Evolutionary conservation across 2,888 invertebrate species (phyloP).

Genomic region (Netelia melanura): DNA sequence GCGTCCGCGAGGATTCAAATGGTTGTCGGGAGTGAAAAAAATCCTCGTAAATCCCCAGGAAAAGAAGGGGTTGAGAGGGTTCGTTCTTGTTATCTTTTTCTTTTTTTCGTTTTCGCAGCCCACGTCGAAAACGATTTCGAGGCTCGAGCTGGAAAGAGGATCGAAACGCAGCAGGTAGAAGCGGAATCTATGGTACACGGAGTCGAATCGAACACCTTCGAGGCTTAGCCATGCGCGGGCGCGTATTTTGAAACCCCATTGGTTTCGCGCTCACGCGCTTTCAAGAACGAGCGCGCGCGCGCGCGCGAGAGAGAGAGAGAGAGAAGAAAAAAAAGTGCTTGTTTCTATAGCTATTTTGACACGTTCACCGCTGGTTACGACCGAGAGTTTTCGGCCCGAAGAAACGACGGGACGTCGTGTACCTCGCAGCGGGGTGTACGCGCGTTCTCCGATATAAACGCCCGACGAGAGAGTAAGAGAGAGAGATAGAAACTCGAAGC

Average conservation of each 20-base stretch:
- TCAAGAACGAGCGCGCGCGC: constrained; percentile 66
- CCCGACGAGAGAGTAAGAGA: constrained; percentile 25
- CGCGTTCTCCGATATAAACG: constrained; percentile 71
- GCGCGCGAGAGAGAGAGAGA: not conserved
- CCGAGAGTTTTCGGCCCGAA: constrained; percentile 78
- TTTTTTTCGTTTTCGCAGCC: constrained; percentile 28
- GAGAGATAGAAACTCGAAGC: constrained; percentile 1
- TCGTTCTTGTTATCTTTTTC: constrained; percentile 29
- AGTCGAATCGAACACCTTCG: constrained; percentile 31
- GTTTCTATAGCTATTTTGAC: constrained; percentile 82
- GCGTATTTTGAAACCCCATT: constrained; percentile 58
- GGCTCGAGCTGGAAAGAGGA: constrained; percentile 43
- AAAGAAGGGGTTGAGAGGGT: not conserved
- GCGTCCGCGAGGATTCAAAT: constrained; percentile 63
- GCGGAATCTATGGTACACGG: constrained; percentile 1
- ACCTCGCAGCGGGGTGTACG: constrained; percentile 76
- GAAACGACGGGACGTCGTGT: constrained; percentile 82
- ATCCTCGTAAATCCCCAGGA: constrained; percentile 56
- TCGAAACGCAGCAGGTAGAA: constrained; percentile 62
- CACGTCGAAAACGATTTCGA: constrained; percentile 55
- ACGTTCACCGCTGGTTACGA: constrained; percentile 81
- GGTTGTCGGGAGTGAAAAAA: constrained; percentile 58
- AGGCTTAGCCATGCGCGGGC: constrained; percentile 47
- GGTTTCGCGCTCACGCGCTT: constrained; percentile 67
- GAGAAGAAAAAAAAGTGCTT: constrained; percentile 72